Evolutionary conservation across 2,113 vertebrate genomes (phyloP).

Genomic region (Antechinus stuartii): DNA sequence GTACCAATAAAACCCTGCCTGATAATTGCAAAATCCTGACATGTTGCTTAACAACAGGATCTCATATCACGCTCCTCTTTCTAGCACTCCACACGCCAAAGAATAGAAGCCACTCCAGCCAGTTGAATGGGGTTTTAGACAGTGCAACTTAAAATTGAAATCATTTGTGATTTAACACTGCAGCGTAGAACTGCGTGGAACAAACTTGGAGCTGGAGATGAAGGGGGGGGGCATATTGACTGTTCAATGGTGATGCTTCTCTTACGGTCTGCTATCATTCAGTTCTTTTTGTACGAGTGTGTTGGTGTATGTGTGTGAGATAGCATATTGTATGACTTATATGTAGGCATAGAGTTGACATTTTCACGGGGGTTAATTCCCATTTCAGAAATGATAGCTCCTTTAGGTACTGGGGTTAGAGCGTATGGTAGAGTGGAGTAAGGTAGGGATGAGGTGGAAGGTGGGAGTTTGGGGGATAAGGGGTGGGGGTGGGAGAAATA

Average conservation of each 20-base stretch:
- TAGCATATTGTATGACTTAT: constrained; percentile 74
- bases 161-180: constrained; percentile 83
- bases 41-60: constrained; percentile 83
- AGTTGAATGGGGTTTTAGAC: constrained; percentile 73
- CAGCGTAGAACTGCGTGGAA: constrained; percentile 79
- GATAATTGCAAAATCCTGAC: constrained; percentile 82
- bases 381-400: constrained; percentile 63
- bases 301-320: constrained; percentile 66
- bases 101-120: constrained; percentile 77
- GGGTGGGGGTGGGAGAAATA: constrained; percentile 63
- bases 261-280: constrained; percentile 57
- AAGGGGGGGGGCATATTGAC: constrained; percentile 45
- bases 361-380: constrained; percentile 65
- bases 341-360: constrained; percentile 77
- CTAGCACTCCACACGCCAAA: constrained; percentile 76
- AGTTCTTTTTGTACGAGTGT: constrained; percentile 68
- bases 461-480: constrained; percentile 59
- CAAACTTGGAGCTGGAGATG: constrained; percentile 83
- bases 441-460: constrained; percentile 37
- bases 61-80: constrained; percentile 75
- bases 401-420: constrained; percentile 36
- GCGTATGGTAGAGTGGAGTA: constrained; percentile 17
- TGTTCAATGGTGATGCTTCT: constrained; percentile 69
- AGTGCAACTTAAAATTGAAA: constrained; percentile 85
- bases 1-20: constrained; percentile 89